Evolutionary conservation across 2,888 invertebrate species (phyloP), one percentile per base, ranked within the genome.

Genomic region (Parasteatoda lunata): DNA sequence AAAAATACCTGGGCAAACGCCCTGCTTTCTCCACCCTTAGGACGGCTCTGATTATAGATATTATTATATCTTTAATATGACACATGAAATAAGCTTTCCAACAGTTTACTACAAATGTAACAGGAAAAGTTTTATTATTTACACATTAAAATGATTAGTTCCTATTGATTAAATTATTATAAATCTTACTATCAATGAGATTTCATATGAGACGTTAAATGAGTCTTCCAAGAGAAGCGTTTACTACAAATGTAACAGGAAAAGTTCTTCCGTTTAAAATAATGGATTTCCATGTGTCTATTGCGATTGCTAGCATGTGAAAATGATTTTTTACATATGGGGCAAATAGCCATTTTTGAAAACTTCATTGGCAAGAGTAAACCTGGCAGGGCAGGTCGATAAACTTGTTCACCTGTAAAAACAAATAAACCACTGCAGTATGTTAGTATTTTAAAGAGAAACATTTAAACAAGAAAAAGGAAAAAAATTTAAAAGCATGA

Each of bases 271-370:
- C 77, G 48, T n/a, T 73, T 66, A 45, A 77, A 73, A 52, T 52
- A 69, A 64, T 87, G 87, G 7, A 87, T 87, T 54, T 84, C 84
- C 87, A 87, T 87, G 30, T 87, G 87, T 45, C 82, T 72, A 45
- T 72, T 77, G 51, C 45, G 15, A 59, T 81, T 81, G 54, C 82
- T 82, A 5, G 66, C 48, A 48, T 87, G 70, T 51, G 64, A 66
- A 69, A 82, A 82, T 51, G 52, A 54, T 69, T 87, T 87, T 13
- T 68, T 73, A 30, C 82, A 87, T n/a, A 87, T 73, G 5, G 73
- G 77, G 30, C 78, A 81, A 30, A 30, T 30, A 59, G 75, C 15
- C 47, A 51, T 52, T 65, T 65, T 59, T 72, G 52, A 13, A 47
- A 15, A 68, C 15, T 15, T 4, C 0, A 9, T 47, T 54, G 59